A percentile compares a stretch with the other conserved stretches of the same genome.
Conservation (phyloP, 2,113 vertebrate species). For the Rostratula benghalensis region DNA sequence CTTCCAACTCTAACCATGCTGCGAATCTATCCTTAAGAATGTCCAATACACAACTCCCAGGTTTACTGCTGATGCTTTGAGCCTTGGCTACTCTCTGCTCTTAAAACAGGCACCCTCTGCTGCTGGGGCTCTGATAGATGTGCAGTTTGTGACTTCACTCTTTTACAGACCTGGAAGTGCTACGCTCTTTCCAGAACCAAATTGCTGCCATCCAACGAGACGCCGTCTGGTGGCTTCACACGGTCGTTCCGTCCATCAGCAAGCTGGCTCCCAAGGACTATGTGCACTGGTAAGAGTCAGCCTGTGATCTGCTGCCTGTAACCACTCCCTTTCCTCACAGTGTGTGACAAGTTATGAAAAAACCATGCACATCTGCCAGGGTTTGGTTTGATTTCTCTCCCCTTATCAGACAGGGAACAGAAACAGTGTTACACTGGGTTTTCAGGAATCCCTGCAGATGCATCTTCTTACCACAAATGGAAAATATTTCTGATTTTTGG, state of each 20-base stretch:
- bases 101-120: background rate
- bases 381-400: background rate
- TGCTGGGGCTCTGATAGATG: fast-evolving
- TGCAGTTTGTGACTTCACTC: background rate
- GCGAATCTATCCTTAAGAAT: too few species aligned
- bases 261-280: conserved; percentile 95
- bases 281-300: conserved; percentile 86
- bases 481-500: background rate
- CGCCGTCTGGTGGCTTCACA: conserved; percentile 98
- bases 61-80: background rate
- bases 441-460: background rate
- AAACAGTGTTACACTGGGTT: background rate
- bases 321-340: background rate
- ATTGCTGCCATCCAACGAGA: conserved; percentile 96
- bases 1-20: too few species aligned
- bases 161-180: conserved; percentile 87
- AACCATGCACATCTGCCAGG: fast-evolving
- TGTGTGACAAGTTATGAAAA: background rate
- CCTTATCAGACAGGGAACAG: background rate
- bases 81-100: background rate
- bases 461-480: background rate
- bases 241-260: conserved; percentile 93
- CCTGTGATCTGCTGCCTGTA: background rate
- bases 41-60: background rate
- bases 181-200: conserved; percentile 96